phyloP scores from a whole-genome alignment of 2,113 vertebrate species.

The Nansenia antarctica region DNA sequence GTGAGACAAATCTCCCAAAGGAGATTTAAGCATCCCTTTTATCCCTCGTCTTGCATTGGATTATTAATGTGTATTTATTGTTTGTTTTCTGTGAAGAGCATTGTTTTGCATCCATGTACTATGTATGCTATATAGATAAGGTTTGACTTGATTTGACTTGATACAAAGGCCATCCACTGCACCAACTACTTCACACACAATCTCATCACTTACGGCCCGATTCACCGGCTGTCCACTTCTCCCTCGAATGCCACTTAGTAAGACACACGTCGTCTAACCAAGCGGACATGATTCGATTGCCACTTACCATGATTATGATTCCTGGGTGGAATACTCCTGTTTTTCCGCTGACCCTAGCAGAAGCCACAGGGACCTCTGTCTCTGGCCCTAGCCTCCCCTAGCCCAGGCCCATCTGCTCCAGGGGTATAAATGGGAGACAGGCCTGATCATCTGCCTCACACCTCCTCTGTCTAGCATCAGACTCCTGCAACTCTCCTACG shows the following conservation, averaged over 20 bases:
- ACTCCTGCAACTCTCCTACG: constrained; percentile 1
- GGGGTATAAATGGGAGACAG: constrained; percentile 52
- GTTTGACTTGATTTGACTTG: no score
- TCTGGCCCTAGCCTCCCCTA: no score
- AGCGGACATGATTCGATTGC: background rate
- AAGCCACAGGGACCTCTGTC: background rate
- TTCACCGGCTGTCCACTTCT: background rate
- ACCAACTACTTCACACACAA: background rate
- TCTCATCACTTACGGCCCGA: background rate
- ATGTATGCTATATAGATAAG: no score
- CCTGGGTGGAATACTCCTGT: background rate
- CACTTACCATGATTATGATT: background rate
- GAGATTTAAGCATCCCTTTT: no score
- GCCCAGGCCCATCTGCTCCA: background rate
- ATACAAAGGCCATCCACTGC: background rate
- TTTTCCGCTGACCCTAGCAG: constrained; percentile 43
- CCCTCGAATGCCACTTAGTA: constrained; percentile 6
- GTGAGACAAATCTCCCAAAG: no score
- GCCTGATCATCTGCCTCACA: constrained; percentile 50
- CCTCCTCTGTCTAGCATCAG: constrained; percentile 9
- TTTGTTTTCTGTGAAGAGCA: no score
- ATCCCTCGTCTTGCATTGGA: no score
- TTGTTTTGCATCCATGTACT: no score
- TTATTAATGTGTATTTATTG: no score
- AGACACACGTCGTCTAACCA: constrained; percentile 12